phyloP scores from a whole-genome alignment of 2,888 invertebrate species.

The Thymelicus sylvestris region DNA sequence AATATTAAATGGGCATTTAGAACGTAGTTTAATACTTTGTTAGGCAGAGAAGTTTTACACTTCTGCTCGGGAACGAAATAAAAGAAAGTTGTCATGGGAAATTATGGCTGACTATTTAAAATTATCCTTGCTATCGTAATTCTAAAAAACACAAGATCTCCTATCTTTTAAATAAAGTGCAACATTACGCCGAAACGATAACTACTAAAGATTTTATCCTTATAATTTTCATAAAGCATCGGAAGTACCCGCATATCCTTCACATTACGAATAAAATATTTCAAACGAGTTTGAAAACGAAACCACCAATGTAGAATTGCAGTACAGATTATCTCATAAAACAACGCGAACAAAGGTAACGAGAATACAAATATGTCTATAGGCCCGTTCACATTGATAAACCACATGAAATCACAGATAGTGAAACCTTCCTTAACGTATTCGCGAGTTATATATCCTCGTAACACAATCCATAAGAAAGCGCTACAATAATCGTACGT shows the following conservation, averaged over 20 bases:
- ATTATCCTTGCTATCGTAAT: too few species aligned
- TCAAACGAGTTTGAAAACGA: conserved; percentile 20
- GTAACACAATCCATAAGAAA: conserved; percentile 81
- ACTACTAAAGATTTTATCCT: not conserved
- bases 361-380: conserved; percentile 71
- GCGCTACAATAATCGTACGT: conserved; percentile 81
- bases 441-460: conserved; percentile 76
- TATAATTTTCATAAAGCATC: not conserved
- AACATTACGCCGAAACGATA: too few species aligned
- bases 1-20: not conserved
- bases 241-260: not conserved
- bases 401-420: conserved; percentile 77
- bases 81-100: too few species aligned
- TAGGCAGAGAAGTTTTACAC: too few species aligned
- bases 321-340: conserved; percentile 58
- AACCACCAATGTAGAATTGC: conserved; percentile 32
- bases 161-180: too few species aligned
- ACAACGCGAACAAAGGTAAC: conserved; percentile 64
- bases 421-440: conserved; percentile 69
- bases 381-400: conserved; percentile 75
- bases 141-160: too few species aligned
- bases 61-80: too few species aligned
- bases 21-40: too few species aligned
- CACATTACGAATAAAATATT: conserved; percentile 17
- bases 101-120: too few species aligned